Percentiles rank a stretch among this genome's conserved stretches.
phyloP scores from a whole-genome alignment of 2,113 vertebrate species.

The Datnioides undecimradiatus region DNA sequence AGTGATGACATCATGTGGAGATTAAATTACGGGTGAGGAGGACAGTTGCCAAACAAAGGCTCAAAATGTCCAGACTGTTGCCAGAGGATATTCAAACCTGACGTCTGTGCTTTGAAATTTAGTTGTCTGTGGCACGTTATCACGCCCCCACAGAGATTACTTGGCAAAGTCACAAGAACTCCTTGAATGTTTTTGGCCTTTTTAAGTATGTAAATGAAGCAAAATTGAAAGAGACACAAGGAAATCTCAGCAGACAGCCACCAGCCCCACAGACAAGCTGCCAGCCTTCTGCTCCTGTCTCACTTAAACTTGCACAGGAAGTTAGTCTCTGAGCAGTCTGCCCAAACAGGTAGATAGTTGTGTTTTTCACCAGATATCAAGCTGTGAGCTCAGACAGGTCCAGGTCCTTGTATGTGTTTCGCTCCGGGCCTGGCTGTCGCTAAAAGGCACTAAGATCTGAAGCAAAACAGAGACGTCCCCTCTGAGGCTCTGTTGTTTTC shows the following conservation, averaged over 20 bases:
- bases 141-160: conserved; percentile 48
- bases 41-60: conserved; percentile 55
- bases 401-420: conserved; percentile 16
- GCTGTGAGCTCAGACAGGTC: conserved; percentile 47
- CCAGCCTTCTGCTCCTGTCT: conserved; percentile 59
- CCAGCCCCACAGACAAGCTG: conserved; percentile 53
- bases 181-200: conserved; percentile 65
- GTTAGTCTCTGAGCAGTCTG: conserved; percentile 34
- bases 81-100: conserved; percentile 50
- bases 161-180: conserved; percentile 63
- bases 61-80: conserved; percentile 14
- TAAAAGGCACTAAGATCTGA: conserved; percentile 56
- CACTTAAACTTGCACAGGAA: conserved; percentile 40
- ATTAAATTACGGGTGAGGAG: conserved; percentile 48
- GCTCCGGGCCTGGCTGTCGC: conserved; percentile 6
- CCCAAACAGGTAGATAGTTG: conserved; percentile 33
- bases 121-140: conserved; percentile 46
- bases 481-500: conserved; percentile 52
- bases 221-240: conserved; percentile 61
- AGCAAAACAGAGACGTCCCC: conserved; percentile 45
- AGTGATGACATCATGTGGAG: conserved; percentile 67
- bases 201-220: conserved; percentile 72
- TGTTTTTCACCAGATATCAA: conserved; percentile 39
- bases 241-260: conserved; percentile 70
- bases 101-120: conserved; percentile 48